Conservation (phyloP, 2,797 vertebrate species). For the Eulemur albifrons region DNA sequence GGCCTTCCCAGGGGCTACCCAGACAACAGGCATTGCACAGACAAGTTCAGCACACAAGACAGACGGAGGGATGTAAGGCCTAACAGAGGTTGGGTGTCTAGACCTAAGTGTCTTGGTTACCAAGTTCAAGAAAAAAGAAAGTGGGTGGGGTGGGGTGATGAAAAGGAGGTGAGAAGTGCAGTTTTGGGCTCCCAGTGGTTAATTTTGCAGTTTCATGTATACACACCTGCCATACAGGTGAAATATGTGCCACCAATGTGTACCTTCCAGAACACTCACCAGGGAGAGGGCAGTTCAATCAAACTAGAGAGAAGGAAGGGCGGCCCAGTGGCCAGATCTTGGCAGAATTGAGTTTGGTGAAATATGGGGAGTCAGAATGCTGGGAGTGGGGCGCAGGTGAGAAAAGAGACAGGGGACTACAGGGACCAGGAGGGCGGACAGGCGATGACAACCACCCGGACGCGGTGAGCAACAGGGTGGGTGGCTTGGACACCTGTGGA, state of each 20-base stretch:
- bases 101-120: not conserved
- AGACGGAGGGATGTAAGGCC: not conserved
- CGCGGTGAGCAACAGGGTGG: not conserved
- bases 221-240: not conserved
- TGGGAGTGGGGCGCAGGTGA: conserved; percentile 31
- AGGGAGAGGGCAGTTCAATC: not conserved
- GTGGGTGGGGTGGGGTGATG: not conserved
- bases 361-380: conserved; percentile 34
- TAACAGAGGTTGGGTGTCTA: not conserved
- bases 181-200: not conserved
- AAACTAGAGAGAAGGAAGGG: not conserved
- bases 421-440: not conserved
- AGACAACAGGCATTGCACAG: conserved; percentile 42
- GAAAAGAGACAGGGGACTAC: not conserved
- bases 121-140: not conserved
- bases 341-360: conserved; percentile 14
- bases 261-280: not conserved
- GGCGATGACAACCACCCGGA: conserved; percentile 40
- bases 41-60: conserved; percentile 18
- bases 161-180: not conserved
- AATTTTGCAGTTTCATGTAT: conserved; percentile 19
- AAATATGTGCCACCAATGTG: not conserved
- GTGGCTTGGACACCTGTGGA: conserved; percentile 62
- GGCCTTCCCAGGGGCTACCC: conserved; percentile 43
- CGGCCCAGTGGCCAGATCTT: not conserved